Evolutionary conservation across 2,797 vertebrate genomes (phyloP).

Genomic region (Centropyge bicolor): DNA sequence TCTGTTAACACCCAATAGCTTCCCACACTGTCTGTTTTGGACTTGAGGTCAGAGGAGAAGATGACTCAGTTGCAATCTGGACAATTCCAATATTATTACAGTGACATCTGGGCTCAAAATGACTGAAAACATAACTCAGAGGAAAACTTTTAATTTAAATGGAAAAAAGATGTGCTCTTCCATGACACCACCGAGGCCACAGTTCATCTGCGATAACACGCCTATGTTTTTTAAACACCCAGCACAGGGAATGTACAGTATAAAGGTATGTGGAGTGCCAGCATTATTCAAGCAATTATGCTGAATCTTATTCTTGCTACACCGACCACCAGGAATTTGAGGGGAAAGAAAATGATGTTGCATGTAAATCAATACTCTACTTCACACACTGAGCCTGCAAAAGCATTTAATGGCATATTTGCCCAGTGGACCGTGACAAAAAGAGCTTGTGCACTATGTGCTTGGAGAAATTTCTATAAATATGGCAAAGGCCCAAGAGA

Average conservation of each 20-base stretch:
- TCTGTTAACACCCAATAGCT: not conserved
- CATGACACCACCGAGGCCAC: not conserved
- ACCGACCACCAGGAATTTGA: slow-evolving; percentile 46
- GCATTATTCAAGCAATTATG: slow-evolving; percentile 48
- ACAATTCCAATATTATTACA: slow-evolving; percentile 47
- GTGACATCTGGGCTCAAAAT: slow-evolving; percentile 35
- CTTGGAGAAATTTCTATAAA: slow-evolving; percentile 43
- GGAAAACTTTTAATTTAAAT: slow-evolving; percentile 23
- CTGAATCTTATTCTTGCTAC: slow-evolving; percentile 49
- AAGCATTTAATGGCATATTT: slow-evolving; percentile 68
- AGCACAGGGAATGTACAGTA: slow-evolving; percentile 1
- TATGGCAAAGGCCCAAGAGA: slow-evolving; percentile 23
- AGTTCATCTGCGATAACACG: slow-evolving; percentile 1
- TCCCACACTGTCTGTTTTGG: slow-evolving; percentile 21
- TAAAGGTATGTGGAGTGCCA: slow-evolving; percentile 25
- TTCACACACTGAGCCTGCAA: slow-evolving; percentile 55
- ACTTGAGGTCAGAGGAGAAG: slow-evolving; percentile 23
- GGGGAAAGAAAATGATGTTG: slow-evolving; percentile 57
- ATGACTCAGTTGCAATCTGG: slow-evolving; percentile 37
- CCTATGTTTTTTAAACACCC: slow-evolving; percentile 36
- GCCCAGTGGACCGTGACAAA: slow-evolving; percentile 43
- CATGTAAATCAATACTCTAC: slow-evolving; percentile 72
- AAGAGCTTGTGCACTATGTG: slow-evolving; percentile 27
- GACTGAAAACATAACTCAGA: slow-evolving; percentile 25
- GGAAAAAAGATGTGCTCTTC: slow-evolving; percentile 23